Percentiles rank a stretch among this genome's conserved stretches.
These are phyloP conservation scores for Fringilla coelebs DNA, from an alignment of 2,797 vertebrate genomes.

Conservation along the genomic window DNA sequence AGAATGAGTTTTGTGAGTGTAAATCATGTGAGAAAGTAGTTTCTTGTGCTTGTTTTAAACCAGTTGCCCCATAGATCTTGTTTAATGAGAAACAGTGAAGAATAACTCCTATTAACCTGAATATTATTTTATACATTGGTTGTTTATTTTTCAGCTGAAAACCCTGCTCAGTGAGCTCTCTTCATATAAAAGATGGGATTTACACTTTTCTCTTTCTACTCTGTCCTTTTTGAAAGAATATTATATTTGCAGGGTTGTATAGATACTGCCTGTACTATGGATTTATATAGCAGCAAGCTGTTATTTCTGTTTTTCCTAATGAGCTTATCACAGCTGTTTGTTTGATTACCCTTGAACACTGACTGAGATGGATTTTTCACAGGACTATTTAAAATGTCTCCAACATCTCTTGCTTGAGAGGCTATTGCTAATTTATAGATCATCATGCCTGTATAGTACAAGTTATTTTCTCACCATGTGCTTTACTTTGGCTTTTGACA, in stretches of 20 bases:
- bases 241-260: neutral
- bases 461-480: neutral
- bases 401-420: neutral
- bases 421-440: neutral
- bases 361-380: neutral
- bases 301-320: conserved; percentile 29
- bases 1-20: neutral
- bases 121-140: neutral
- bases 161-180: neutral
- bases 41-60: neutral
- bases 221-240: neutral
- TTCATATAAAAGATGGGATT: neutral
- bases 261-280: neutral
- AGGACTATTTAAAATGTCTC: neutral
- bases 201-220: neutral
- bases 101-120: neutral
- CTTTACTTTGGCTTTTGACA: neutral
- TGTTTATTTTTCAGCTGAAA: neutral
- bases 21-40: neutral
- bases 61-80: neutral
- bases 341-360: conserved; percentile 27
- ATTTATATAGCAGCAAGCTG: conserved; percentile 4
- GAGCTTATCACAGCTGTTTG: conserved; percentile 19
- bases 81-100: neutral
- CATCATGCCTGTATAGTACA: neutral